Base-by-base conservation (phyloP, 1,140 invertebrate species). In the Calliopsis andreniformis region DNA sequence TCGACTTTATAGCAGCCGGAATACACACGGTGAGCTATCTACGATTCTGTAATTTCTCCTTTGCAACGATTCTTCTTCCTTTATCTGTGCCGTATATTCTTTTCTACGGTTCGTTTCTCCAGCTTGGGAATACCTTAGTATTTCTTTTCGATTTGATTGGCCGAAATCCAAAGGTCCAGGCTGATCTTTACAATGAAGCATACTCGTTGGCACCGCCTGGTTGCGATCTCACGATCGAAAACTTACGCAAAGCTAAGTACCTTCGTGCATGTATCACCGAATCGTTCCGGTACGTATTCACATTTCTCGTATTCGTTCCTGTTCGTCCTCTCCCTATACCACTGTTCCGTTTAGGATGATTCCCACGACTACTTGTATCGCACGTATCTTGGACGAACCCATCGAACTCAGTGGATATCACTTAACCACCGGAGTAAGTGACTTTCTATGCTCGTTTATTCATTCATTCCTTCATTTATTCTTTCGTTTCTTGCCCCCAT, bases 201-300 rank as follows among this genome's bases (percentile, higher is more conserved):
- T 89, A 84, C n/a, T 86, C 92, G 16, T 84, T 95, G 45, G 91
- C 93, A 10, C 90, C 93, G 10, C 91, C 93, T 68, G 92, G 93
- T 23, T 94, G 93, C 35, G 91, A 93, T 39, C 90, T 96, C 49
- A 92, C 92, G 2, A 91, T 93, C 18, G 93, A 95, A 28, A 92
- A 94, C 45, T 88, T 98, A 2, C 91, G 93, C 3, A 93, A 94
- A 45, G 94, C 96, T 43, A 93, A 94, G 4, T 98, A 97, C 86
- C 93, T 98, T 0, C 95, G 95, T 81, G 97, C 97, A 2, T 98
- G 97, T 82, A 94, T 98, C 4, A 95, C 94, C 63, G 98, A 99
- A 93, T 94, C 96, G 0, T 98, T 98, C 87, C 93, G 93, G 92
- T 93, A 84, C 43, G 64, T 49, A 30, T 0, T 8, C 10, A 0